Evolutionary conservation across 1,140 invertebrate species (phyloP), one percentile per base, ranked within the genome.

Genomic region (Drosophila leontia): DNA sequence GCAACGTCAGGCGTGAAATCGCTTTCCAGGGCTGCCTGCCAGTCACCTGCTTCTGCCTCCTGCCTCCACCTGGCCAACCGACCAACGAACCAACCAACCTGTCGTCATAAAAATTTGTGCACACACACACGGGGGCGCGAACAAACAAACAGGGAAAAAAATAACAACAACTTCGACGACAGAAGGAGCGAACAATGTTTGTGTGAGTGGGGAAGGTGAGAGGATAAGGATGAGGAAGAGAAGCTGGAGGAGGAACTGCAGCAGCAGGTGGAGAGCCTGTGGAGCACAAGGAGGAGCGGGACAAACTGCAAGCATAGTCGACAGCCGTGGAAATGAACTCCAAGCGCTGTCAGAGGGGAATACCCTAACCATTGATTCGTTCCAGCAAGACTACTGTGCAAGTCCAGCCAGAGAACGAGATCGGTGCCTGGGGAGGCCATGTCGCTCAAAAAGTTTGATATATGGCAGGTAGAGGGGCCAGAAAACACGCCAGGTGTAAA

Each of bases 41-140:
- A 69, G 53, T 32, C 65, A 51, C 62, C 65, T 68, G 23, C 47
- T 11, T 32, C 2, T 34, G 47, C 37, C 65, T 1, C 59, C 45
- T 37, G 6, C 23, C 39, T 3, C 15, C 41, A 11, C 4, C 55
- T 32, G 29, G 37, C 12, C 67, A 75, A 34, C 34, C 67, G 75
- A 42, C 34, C 76, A 57, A 41, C 13, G 63, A 75, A 32, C 48
- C 82, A 78, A 72, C 71, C 83, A 88, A 88, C 84, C 84, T 88
- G 84, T 88, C 84, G 80, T 90, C 85, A 88, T 88, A 88, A 88
- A 88, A 88, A 81, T 88, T 84, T 75, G 75, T 86, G 71, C 80
- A 76, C 58, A 79, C 44, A 53, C 57, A 69, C 50, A 53, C 71
- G 50, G 0, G 19, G 17, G 61, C 37, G 37, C 51, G 29, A 60